phyloP scores from a whole-genome alignment of 2,113 vertebrate genomes.

The Sisor rabdophorus region DNA sequence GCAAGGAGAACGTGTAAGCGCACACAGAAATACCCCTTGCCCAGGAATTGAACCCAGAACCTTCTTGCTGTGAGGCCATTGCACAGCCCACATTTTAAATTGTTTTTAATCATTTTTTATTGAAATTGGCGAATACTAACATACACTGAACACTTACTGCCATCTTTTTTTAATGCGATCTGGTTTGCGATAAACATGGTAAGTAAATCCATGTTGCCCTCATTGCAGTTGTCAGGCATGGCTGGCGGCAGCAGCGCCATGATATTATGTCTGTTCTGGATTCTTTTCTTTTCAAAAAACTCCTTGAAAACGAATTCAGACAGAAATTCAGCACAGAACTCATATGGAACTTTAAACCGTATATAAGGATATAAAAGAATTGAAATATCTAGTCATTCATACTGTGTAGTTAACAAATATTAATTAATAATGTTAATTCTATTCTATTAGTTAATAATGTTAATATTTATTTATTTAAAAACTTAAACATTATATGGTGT shows the following conservation, averaged over 20 bases:
- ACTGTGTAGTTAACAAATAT: too few species aligned
- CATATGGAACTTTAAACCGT: not conserved
- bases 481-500: too few species aligned
- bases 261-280: slow-evolving; percentile 75
- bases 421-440: too few species aligned
- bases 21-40: too few species aligned
- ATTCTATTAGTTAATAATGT: too few species aligned
- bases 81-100: too few species aligned
- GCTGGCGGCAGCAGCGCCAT: slow-evolving; percentile 50
- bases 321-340: not conserved
- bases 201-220: slow-evolving; percentile 82
- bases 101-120: not conserved
- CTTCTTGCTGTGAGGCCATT: too few species aligned
- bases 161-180: slow-evolving; percentile 79
- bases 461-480: too few species aligned
- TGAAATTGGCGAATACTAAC: not conserved
- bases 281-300: slow-evolving; percentile 86
- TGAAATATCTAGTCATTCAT: too few species aligned
- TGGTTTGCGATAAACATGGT: slow-evolving; percentile 86
- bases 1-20: too few species aligned
- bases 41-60: too few species aligned
- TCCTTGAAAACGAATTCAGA: slow-evolving; percentile 68
- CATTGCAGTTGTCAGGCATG: slow-evolving; percentile 57
- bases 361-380: too few species aligned
- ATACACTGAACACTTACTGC: slow-evolving; percentile 59